Evolutionary conservation across 2,797 vertebrate genomes (phyloP).

Genomic region (Melanotaenia parkinsoni): DNA sequence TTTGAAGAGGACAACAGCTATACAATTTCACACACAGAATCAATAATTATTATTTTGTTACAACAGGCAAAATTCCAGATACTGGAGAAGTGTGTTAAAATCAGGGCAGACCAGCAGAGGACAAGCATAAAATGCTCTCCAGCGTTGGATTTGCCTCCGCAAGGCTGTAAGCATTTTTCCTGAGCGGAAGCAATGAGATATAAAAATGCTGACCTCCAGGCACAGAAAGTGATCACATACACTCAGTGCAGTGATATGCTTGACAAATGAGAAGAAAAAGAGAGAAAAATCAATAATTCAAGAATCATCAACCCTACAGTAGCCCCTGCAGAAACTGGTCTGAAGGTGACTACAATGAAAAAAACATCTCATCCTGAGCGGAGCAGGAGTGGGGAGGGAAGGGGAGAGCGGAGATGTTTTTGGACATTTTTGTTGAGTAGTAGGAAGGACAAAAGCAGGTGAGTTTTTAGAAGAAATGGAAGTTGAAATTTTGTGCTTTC

Average conservation of each 20-base stretch:
- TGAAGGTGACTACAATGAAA: slow-evolving; percentile 8
- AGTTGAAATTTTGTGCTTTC: slow-evolving; percentile 50
- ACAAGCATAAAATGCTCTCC: slow-evolving; percentile 24
- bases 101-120: slow-evolving; percentile 28
- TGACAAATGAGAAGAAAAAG: slow-evolving; percentile 25
- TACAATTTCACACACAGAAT: slow-evolving; percentile 1
- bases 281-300: slow-evolving; percentile 44
- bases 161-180: slow-evolving; percentile 36
- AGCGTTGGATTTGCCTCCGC: slow-evolving; percentile 26
- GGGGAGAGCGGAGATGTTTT: slow-evolving; percentile 29
- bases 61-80: slow-evolving; percentile 5
- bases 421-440: slow-evolving; percentile 33
- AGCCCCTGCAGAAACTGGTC: slow-evolving; percentile 7
- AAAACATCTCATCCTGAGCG: slow-evolving; percentile 20
- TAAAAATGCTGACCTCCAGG: slow-evolving; percentile 61
- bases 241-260: slow-evolving; percentile 30
- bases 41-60: background rate
- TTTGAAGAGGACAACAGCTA: slow-evolving; percentile 9
- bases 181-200: slow-evolving; percentile 32
- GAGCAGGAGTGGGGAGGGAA: slow-evolving; percentile 31
- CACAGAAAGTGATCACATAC: slow-evolving; percentile 57
- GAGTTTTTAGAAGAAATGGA: slow-evolving; percentile 48
- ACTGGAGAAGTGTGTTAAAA: background rate
- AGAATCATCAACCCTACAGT: slow-evolving; percentile 19
- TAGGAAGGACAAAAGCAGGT: slow-evolving; percentile 51